Conservation (phyloP, 2,797 vertebrate genomes). For the Alectoris magna region DNA sequence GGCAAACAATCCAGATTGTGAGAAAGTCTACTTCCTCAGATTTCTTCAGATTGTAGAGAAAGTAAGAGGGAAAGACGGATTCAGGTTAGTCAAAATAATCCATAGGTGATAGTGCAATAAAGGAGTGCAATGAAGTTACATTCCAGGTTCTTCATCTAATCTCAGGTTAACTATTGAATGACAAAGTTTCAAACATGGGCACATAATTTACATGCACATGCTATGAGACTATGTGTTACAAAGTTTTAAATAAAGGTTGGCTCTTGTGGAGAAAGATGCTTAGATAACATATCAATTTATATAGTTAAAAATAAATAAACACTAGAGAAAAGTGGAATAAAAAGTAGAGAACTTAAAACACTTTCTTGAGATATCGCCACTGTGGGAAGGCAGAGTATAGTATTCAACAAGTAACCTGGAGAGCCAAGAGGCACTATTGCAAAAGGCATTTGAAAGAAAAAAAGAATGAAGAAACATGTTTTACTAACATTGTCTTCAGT, state of each 20-base stretch:
- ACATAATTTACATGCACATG: background rate
- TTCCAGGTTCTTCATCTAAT: background rate
- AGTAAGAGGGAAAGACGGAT: background rate
- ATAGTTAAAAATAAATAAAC: background rate
- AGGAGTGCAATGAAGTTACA: background rate
- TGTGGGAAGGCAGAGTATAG: background rate
- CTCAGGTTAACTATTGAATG: background rate
- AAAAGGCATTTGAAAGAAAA: background rate
- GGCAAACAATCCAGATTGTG: constrained; percentile 20
- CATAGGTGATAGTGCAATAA: background rate
- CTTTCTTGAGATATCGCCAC: background rate
- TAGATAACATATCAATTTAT: background rate
- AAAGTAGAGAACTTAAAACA: background rate
- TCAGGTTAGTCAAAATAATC: background rate
- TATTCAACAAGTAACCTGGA: background rate
- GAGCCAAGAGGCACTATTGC: background rate
- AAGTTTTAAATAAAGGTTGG: background rate
- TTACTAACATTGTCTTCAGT: background rate
- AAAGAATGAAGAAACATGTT: background rate
- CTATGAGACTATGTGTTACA: background rate
- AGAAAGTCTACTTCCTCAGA: background rate
- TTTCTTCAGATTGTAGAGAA: background rate
- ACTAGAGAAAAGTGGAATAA: background rate
- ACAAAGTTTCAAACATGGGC: background rate
- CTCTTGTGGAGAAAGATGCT: background rate